Conservation (phyloP, 2,113 vertebrate species). For the Prunella himalayana region DNA sequence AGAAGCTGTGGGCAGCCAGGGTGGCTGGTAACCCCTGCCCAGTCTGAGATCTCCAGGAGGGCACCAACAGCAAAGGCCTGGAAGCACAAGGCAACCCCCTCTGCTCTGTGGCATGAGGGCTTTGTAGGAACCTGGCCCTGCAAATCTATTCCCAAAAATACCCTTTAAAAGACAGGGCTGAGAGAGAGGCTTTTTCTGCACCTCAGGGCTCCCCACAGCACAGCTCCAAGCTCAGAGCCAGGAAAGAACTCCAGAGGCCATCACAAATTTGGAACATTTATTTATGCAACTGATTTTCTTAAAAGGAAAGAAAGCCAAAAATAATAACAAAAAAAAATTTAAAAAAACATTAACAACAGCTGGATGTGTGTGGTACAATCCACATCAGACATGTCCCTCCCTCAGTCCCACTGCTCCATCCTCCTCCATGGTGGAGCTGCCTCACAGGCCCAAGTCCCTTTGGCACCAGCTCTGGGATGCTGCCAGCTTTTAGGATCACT, state of each 20-base stretch:
- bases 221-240: background rate
- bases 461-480: background rate
- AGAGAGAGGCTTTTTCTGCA: background rate
- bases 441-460: background rate
- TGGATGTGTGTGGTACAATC: background rate
- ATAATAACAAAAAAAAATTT: background rate
- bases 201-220: background rate
- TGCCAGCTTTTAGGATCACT: background rate
- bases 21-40: background rate
- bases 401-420: background rate
- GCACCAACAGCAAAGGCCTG: background rate
- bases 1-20: background rate
- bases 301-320: slow-evolving; percentile 41
- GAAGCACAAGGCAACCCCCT: background rate
- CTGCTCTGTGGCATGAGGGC: background rate
- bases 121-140: background rate
- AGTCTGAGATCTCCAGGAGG: background rate
- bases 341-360: background rate
- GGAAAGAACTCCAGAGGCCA: slow-evolving; percentile 18
- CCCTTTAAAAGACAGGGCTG: fast-evolving
- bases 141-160: background rate
- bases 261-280: slow-evolving; percentile 57
- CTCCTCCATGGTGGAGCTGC: background rate
- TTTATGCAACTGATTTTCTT: slow-evolving; percentile 49
- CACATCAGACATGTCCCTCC: background rate